These are phyloP conservation scores for Disparrhopalites patrizii DNA, from an alignment of 2,888 invertebrate genomes.

Conservation along the genomic window DNA sequence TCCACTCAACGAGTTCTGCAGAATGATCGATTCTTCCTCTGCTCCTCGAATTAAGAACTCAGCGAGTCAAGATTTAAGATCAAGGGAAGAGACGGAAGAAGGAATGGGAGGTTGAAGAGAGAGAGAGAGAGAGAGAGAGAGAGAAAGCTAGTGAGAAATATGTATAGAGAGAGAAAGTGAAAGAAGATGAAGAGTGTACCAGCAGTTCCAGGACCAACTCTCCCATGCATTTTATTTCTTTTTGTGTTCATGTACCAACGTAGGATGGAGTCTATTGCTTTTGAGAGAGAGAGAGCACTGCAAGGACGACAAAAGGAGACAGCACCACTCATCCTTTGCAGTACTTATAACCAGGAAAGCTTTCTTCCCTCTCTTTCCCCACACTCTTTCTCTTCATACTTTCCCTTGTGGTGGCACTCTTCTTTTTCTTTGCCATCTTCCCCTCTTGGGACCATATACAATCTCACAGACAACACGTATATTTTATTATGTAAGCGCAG, in stretches of 20 bases:
- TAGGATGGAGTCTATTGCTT: too few species aligned
- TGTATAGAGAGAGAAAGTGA: neutral
- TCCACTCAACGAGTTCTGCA: slow-evolving; percentile 6
- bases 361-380: neutral
- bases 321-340: too few species aligned
- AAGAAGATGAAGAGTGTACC: neutral
- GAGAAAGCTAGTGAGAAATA: neutral
- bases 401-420: neutral
- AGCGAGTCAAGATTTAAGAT: slow-evolving; percentile 18
- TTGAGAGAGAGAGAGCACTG: too few species aligned
- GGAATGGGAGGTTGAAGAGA: neutral
- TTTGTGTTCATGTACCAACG: too few species aligned
- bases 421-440: neutral
- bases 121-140: neutral
- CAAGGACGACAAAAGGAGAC: too few species aligned
- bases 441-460: too few species aligned
- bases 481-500: too few species aligned
- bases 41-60: slow-evolving; percentile 20
- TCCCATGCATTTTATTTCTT: neutral
- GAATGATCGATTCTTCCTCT: slow-evolving; percentile 13
- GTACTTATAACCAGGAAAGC: neutral
- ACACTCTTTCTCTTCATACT: neutral
- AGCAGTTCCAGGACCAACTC: neutral
- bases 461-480: too few species aligned
- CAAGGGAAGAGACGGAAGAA: neutral